phyloP scores from a whole-genome alignment of 1,140 invertebrate species.

The Parasteatoda tepidariorum region DNA sequence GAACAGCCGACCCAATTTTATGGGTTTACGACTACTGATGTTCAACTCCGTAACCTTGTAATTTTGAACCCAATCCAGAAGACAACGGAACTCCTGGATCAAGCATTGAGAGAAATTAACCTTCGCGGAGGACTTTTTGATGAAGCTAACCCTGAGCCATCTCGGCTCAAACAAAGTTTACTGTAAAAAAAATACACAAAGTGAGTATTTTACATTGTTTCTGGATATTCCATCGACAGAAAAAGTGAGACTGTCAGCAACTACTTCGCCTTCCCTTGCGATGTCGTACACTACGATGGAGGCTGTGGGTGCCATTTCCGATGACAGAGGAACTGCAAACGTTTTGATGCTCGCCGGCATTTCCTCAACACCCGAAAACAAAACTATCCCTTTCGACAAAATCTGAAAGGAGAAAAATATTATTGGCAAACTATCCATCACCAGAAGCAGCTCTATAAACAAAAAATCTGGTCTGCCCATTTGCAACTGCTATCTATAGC shows the following conservation, averaged over 20 bases:
- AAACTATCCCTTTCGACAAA: constrained; percentile 82
- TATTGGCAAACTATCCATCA: not conserved
- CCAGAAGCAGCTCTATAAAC: not conserved
- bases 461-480: not conserved
- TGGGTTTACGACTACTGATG: too few relatives aligned
- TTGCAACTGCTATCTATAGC: too few relatives aligned
- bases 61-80: too few relatives aligned
- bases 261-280: constrained; percentile 82
- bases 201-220: constrained; percentile 78
- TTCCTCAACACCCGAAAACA: constrained; percentile 68
- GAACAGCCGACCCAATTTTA: too few relatives aligned
- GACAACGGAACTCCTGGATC: too few relatives aligned
- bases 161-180: too few relatives aligned
- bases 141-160: too few relatives aligned
- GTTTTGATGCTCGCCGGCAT: constrained; percentile 76
- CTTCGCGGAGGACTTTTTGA: too few relatives aligned
- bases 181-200: not conserved
- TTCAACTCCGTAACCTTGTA: too few relatives aligned
- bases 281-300: constrained; percentile 91
- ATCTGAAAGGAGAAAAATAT: constrained; percentile 56
- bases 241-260: constrained; percentile 92
- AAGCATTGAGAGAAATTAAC: too few relatives aligned
- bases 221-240: constrained; percentile 93
- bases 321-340: constrained; percentile 87
- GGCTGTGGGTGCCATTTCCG: constrained; percentile 94